Conservation (phyloP, 2,113 vertebrate species). For the Ctenomys sociabilis region DNA sequence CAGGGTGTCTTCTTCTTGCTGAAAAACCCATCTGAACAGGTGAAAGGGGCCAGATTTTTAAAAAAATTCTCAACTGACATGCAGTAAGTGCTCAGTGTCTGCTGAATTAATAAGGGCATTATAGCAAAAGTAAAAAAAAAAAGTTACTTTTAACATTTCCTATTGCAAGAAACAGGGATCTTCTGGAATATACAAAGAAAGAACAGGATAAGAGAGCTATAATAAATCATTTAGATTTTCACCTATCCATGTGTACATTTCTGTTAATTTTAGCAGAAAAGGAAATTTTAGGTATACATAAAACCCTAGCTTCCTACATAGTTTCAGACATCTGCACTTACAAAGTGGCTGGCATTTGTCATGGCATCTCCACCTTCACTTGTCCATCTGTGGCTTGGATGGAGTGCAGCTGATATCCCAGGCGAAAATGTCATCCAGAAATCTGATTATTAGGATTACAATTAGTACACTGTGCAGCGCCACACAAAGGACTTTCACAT, state of each 20-base stretch:
- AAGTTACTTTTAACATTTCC: conserved; percentile 16
- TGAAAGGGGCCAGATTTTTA: neutral
- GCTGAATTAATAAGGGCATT: neutral
- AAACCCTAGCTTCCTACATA: neutral
- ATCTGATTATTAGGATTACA: neutral
- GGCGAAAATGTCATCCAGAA: conserved; percentile 22
- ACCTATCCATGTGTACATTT: neutral
- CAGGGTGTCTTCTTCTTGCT: rapidly evolving
- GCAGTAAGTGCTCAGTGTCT: neutral
- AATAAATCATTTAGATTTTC: neutral
- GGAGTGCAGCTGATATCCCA: neutral
- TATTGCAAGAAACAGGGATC: conserved; percentile 9
- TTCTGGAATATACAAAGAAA: conserved; percentile 26
- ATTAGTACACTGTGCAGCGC: neutral
- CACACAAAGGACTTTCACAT: neutral
- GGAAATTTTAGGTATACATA: neutral
- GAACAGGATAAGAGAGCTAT: neutral
- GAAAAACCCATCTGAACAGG: neutral
- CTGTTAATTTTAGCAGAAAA: conserved; percentile 19
- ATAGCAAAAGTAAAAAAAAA: conserved; percentile 35
- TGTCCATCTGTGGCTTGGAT: neutral
- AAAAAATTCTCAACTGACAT: neutral
- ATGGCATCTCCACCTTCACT: neutral
- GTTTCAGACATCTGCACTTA: conserved; percentile 28
- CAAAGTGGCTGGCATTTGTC: neutral